Conservation (phyloP, 2,113 vertebrate genomes). For the Nycticryphes semicollaris region DNA sequence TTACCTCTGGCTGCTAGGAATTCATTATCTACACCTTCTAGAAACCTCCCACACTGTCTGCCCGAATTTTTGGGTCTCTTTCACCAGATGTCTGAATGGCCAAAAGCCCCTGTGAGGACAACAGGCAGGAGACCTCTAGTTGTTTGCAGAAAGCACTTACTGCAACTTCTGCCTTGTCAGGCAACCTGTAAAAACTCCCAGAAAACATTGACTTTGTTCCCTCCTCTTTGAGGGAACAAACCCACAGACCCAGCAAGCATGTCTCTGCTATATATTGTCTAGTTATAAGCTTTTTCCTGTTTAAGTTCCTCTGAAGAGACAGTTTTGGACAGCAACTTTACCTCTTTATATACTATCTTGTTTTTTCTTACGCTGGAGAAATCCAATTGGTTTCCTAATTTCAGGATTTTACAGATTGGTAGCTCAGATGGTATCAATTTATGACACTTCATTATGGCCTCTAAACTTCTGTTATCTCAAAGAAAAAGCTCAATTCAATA, state of each 20-base stretch:
- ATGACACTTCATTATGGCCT: background rate
- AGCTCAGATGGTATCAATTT: background rate
- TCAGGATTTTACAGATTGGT: background rate
- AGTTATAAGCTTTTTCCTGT: background rate
- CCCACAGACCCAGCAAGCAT: background rate
- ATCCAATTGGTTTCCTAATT: background rate
- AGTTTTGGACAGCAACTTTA: background rate
- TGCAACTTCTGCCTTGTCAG: background rate
- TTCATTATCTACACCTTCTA: background rate
- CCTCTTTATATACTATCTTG: background rate
- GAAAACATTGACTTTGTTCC: background rate
- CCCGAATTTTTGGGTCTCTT: background rate
- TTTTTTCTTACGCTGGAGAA: background rate
- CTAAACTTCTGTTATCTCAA: background rate
- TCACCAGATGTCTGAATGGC: background rate
- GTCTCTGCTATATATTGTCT: background rate
- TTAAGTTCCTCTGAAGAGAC: background rate
- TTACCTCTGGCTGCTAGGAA: background rate
- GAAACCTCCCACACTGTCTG: background rate
- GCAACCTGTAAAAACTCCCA: background rate
- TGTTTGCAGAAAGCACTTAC: background rate
- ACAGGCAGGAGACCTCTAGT: background rate
- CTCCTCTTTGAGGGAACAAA: no score
- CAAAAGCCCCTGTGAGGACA: background rate
- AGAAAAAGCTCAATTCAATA: background rate